Percentiles rank a stretch among this genome's conserved stretches.
These are phyloP conservation scores for Ornithoptera alexandrae DNA, from an alignment of 2,888 invertebrate species.

Conservation along the genomic window DNA sequence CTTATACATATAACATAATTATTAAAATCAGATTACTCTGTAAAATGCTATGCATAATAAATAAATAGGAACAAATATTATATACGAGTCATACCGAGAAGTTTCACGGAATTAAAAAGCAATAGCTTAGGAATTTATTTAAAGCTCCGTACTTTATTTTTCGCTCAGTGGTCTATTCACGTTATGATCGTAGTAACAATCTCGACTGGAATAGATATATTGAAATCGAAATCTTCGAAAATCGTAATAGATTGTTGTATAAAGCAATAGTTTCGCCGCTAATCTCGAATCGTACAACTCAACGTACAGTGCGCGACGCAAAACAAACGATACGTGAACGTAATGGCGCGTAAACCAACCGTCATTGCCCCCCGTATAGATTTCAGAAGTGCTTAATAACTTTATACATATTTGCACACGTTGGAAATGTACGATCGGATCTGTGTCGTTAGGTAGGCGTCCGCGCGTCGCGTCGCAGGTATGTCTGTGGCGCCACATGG, in stretches of 20 bases:
- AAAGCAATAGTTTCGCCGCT: conserved; percentile 9
- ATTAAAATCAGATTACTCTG: too few relatives aligned
- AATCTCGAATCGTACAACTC: conserved; percentile 8
- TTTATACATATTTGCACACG: conserved; percentile 48
- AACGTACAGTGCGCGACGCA: conserved; percentile 16
- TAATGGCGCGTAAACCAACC: conserved; percentile 26
- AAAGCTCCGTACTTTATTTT: too few relatives aligned
- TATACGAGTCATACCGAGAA: too few relatives aligned
- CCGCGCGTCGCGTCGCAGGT: conserved; percentile 77
- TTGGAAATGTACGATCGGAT: conserved; percentile 61
- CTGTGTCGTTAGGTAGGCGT: conserved; percentile 76
- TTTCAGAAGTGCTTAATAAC: conserved; percentile 37
- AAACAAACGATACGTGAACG: conserved; percentile 29
- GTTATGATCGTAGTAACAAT: not conserved
- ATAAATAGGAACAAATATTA: too few relatives aligned
- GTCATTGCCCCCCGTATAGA: conserved; percentile 30
- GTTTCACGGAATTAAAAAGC: too few relatives aligned
- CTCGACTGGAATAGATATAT: not conserved
- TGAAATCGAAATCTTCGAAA: not conserved
- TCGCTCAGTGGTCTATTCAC: too few relatives aligned
- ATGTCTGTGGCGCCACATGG: conserved; percentile 86
- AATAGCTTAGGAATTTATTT: too few relatives aligned
- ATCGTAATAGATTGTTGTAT: not conserved
- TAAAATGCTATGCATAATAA: too few relatives aligned
- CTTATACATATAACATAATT: too few relatives aligned